These are phyloP conservation scores for Pyrocoelia pectoralis DNA, from an alignment of 2,888 invertebrate genomes.

Conservation along the genomic window DNA sequence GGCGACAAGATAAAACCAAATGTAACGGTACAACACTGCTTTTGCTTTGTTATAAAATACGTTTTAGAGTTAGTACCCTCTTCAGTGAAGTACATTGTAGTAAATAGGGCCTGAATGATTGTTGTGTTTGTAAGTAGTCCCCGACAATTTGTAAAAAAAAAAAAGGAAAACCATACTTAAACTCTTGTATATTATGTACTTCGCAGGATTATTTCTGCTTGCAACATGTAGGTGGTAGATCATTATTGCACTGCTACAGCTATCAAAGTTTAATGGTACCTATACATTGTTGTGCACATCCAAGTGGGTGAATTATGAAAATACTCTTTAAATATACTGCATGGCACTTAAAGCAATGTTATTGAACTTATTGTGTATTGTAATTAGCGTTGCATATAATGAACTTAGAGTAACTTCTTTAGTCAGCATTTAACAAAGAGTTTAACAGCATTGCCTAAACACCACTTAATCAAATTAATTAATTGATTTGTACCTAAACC, in stretches of 20 bases:
- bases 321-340: slow-evolving; percentile 15
- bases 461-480: no score
- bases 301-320: background rate
- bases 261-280: slow-evolving; percentile 15
- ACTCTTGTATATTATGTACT: background rate
- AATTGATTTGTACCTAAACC: no score
- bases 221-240: slow-evolving; percentile 7
- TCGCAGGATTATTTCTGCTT: slow-evolving; percentile 10
- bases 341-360: slow-evolving; percentile 19
- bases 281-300: slow-evolving; percentile 17
- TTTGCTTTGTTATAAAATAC: slow-evolving; percentile 26
- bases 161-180: background rate
- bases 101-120: background rate
- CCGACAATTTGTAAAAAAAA: background rate
- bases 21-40: slow-evolving; percentile 68
- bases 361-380: background rate
- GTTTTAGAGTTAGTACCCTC: slow-evolving; percentile 13
- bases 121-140: slow-evolving; percentile 10
- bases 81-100: background rate
- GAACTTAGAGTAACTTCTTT: no score
- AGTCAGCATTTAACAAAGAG: background rate
- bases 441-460: no score
- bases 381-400: background rate
- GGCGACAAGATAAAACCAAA: slow-evolving; percentile 81
- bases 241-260: slow-evolving; percentile 14